Evolutionary conservation across 2,888 invertebrate genomes (phyloP), one percentile per base, ranked within the genome.

Genomic region (Neoitamus cyanurus): DNA sequence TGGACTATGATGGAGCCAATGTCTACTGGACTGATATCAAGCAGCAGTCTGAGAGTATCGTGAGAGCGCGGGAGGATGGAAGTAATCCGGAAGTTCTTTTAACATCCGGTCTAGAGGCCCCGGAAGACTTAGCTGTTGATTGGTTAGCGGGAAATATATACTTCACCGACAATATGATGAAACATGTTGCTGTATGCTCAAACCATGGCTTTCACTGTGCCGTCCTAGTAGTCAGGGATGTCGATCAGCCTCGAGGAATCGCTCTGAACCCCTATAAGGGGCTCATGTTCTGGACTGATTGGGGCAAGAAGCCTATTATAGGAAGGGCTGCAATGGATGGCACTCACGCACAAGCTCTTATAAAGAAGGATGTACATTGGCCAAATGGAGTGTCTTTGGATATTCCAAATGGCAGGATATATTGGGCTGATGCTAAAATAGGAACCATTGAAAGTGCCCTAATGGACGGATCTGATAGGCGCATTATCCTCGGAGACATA

Each of bases 261-360:
- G 94, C 93, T 0, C 90, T 97, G 6, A 93, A 96, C 91, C 95
- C 96, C 0, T 89, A 90, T 78, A 92, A 93, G 37, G 96, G 96
- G 93, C 95, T 91, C 88, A 95, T 99, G 94, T 98, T 95, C 91
- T 99, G 98, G 98, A 95, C 96, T 0, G 98, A 98, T 90, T 97
- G 97, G 96, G 96, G 96, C 3, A 88, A 90, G 0, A 92, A 91
- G 9, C 94, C 96, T 0, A 93, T 95, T 88, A 97, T 99, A 87
- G 96, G 95, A 87, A 92, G 93, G 7, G 94, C 97, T 6, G 93
- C 94, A 6, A 97, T 99, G 98, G 97, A 99, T 90, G 99, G 98
- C 2, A 92, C 93, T 0, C 88, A 93, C 0, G 91, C 94, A 0
- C 89, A 89, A 3, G 89, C 93, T 0, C 92, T 98, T 83, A 93